Evolutionary conservation across 2,113 vertebrate genomes (phyloP), one percentile per base, ranked within the genome.

Genomic region (Scolopax mira): DNA sequence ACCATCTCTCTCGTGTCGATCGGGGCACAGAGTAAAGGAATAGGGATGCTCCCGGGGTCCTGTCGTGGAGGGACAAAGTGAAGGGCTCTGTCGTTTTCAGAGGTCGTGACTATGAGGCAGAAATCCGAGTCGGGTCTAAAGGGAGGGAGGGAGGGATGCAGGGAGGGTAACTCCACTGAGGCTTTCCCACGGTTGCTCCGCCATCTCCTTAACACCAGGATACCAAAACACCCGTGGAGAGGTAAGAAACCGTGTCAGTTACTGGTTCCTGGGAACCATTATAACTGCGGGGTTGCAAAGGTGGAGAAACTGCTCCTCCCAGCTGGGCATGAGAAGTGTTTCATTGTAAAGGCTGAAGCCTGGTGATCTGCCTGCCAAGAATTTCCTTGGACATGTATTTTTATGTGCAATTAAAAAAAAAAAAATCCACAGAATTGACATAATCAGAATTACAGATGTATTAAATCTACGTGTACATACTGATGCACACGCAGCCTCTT

Each of bases 201-300:
- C 27, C 41, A 8, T 16, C 52, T 86, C 79, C 67, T 80, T 90
- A 44, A 75, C 75, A 52, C 46, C 5, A 10, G 35, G 60, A 90
- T 88, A 39, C n/a, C 11, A 31, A 87, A 89, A 79, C 71, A 92
- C 82, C 60, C 84, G 19, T 51, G 54, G 84, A 10, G 61, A 96
- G 93, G 93, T 96, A 94, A 96, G 92, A 94, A 89, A 85, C 61
- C 7, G 25, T 35, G 46, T 87, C 66, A 70, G 73, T 24, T 31
- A n/a, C 42, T 39, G 72, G 69, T 75, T 94, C 77, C 69, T 87
- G 89, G 69, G 86, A 95, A 69, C 65, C 73, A 35, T 61, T 75
- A 51, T 25, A 87, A 67, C 69, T 48, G 42, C 3, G 2, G 27
- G 73, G 30, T 81, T 4, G 6, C 13, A n/a, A 78, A 94, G 88